Evolutionary conservation across 2,888 invertebrate species (phyloP), one percentile per base, ranked within the genome.

Genomic region (Papilio demoleus): DNA sequence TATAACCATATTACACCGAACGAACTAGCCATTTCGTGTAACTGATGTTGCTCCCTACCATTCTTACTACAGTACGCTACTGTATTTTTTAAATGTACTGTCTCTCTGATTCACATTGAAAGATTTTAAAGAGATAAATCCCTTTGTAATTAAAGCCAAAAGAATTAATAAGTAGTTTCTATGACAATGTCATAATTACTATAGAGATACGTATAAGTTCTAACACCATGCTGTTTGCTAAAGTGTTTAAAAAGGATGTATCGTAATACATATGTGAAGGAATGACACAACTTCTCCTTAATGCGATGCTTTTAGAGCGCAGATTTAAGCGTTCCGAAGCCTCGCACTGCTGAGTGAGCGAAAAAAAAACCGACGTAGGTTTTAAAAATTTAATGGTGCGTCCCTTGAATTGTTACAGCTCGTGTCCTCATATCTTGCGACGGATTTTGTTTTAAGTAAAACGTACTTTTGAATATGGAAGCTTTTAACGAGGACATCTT

Each of bases 321-420:
- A 81, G 81, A 83, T 83, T 85, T 83, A 83, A 84, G 79, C 84
- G 81, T 78, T 76, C 79, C 77, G 76, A 76, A 79, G 79, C 78
- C 71, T 53, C 67, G 76, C 72, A 81, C 76, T 79, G 86, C 84
- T 80, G 83, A 83, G 79, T 81, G 75, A 70, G 76, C 77, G 76
- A 73, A 79, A 83, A 50, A 81, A 82, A 84, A 83, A 70, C 69
- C 74, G 72, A 64, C 72, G 72, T 70, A 70, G 75, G 73, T 76
- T 76, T 76, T 76, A 75, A 76, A 77, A 76, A 74, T 75, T 71
- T 76, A 61, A 56, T 69, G 70, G 58, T 50, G 59, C 63, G 38
- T 47, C 58, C 58, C 47, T 64, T 17, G 63, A 47, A 68, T 68
- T 63, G 67, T 67, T 56, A 56, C 42, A 34, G 11, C 17, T 12